Evolutionary conservation across 1,140 invertebrate species (phyloP), one percentile per base, ranked within the genome.

Genomic region (Meloidogyne exigua): DNA sequence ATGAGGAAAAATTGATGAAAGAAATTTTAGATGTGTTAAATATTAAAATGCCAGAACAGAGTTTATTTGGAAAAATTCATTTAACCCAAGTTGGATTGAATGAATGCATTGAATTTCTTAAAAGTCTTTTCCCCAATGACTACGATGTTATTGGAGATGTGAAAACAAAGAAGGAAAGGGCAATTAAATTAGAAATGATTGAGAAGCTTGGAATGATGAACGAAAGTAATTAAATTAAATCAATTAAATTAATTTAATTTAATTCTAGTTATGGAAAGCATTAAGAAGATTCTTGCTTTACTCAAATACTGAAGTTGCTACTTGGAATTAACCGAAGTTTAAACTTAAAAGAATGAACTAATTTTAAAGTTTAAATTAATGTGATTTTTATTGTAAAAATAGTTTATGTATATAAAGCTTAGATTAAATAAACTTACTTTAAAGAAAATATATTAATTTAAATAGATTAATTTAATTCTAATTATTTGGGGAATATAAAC

Each of bases 1-100:
- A 26, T 18, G n/a, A 25, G 18, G 36, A 67, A 67, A 67, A 25
- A n/a, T 67, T 67, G 26, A 67, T 67, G 21, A 32, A 67, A 67
- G n/a, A 32, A 67, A 32, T 67, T 18, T 67, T 32, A 21, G 10
- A 67, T 18, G n/a, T 67, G 18, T 67, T 32, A 1, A 11, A 26
- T 9, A 39, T 67, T 67, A 25, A 67, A 67, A 9, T 9, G 5
- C 5, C 23, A 25, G n/a, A 39, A 32, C n/a, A 67, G 4, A 67
- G 32, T 67, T 67, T 49, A 49, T 18, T 49, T 49, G 44, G 44
- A 18, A 49, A 13, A 49, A 49, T 49, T 18, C 18, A 49, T 18
- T 18, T 3, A 18, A 0, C 15, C 2, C 13, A 49, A 49, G 18
- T 49, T 18, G 15, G 18, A 18, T 49, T n/a, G 21, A 57, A 57